Evolutionary conservation across 2,113 vertebrate species (phyloP).

Genomic region (Diadophis punctatus): DNA sequence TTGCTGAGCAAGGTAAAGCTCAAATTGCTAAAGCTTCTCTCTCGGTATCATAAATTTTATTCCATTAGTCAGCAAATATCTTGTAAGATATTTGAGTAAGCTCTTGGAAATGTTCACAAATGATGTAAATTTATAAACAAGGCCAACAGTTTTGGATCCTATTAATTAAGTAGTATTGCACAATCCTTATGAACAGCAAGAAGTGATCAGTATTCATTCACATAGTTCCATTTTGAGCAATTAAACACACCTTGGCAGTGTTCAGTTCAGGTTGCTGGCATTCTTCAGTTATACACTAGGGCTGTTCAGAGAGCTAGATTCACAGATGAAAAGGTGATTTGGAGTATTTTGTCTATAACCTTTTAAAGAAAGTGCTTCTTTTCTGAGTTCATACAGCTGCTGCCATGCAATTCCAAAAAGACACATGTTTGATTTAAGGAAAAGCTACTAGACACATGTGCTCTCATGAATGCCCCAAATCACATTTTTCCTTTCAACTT

Average conservation of each 20-base stretch:
- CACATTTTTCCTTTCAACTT: background rate
- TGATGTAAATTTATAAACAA: background rate
- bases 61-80: background rate
- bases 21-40: background rate
- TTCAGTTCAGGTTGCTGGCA: background rate
- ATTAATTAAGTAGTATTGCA: fast-evolving
- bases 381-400: background rate
- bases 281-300: background rate
- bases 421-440: background rate
- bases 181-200: background rate
- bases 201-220: background rate
- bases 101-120: background rate
- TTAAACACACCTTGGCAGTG: background rate
- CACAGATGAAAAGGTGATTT: background rate
- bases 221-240: background rate
- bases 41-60: background rate
- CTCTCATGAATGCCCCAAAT: background rate
- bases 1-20: conserved; percentile 87
- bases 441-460: background rate
- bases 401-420: background rate
- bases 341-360: background rate
- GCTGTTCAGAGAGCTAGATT: background rate
- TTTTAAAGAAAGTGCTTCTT: background rate
- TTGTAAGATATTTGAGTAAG: background rate
- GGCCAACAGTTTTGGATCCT: fast-evolving